Percentiles rank a stretch among this genome's conserved stretches.
Conservation (phyloP, 2,797 vertebrate genomes). For the Hylomyscus alleni region DNA sequence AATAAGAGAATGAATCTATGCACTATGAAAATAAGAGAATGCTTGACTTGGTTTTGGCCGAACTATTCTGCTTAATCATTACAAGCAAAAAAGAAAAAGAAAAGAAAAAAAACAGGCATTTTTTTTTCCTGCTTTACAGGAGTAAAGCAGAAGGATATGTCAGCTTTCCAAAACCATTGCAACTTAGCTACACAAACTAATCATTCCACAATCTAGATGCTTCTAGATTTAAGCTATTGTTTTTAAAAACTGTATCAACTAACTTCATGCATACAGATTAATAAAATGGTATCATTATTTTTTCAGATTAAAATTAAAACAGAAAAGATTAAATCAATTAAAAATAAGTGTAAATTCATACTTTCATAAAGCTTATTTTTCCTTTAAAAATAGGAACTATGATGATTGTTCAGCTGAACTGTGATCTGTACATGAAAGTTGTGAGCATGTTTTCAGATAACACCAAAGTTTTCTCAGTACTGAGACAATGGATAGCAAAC, state of each 20-base stretch:
- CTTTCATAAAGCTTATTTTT: conserved; percentile 80
- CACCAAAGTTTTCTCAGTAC: conserved; percentile 49
- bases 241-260: conserved; percentile 72
- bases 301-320: conserved; percentile 84
- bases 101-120: neutral
- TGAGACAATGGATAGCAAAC: conserved; percentile 36
- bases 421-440: conserved; percentile 55
- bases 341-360: conserved; percentile 79
- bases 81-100: neutral
- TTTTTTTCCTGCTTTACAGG: neutral
- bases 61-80: conserved; percentile 59
- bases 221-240: conserved; percentile 78
- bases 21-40: conserved; percentile 17
- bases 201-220: conserved; percentile 41
- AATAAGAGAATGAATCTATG: neutral
- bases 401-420: conserved; percentile 72
- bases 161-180: conserved; percentile 70
- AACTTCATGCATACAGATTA: conserved; percentile 72
- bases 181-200: conserved; percentile 65
- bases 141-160: conserved; percentile 51
- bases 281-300: conserved; percentile 86
- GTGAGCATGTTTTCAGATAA: conserved; percentile 64
- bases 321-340: conserved; percentile 85
- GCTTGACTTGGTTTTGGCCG: conserved; percentile 26
- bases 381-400: conserved; percentile 80